Evolutionary conservation across 2,113 vertebrate genomes (phyloP).

Genomic region (Calypte anna): DNA sequence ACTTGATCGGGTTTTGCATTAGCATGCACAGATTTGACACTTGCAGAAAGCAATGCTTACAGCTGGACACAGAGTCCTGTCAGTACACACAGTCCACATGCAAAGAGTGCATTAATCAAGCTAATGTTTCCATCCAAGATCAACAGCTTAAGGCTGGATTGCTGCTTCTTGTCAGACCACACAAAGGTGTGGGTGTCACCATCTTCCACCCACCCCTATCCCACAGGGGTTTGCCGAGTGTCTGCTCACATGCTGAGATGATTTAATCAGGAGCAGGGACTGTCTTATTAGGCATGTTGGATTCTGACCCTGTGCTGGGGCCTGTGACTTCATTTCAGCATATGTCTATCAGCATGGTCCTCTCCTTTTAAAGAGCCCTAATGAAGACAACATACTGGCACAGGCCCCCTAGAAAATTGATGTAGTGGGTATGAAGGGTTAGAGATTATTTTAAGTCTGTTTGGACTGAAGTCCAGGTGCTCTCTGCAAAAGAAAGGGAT

Average conservation of each 20-base stretch:
- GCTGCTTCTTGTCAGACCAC: slow-evolving; percentile 13
- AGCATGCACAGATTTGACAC: not conserved
- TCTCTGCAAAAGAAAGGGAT: not conserved
- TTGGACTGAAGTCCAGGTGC: not conserved
- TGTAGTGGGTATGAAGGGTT: not conserved
- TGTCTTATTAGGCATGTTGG: not conserved
- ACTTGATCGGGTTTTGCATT: not conserved
- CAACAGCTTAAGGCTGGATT: slow-evolving; percentile 7
- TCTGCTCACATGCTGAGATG: not conserved
- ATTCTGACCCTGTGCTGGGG: not conserved
- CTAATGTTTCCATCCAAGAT: slow-evolving; percentile 3
- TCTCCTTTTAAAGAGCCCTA: not conserved
- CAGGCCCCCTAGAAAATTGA: not conserved
- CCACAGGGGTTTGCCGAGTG: not conserved
- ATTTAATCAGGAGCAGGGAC: not conserved
- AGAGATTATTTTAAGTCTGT: not conserved
- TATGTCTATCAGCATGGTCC: not conserved
- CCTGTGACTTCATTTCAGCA: not conserved
- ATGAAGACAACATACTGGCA: not conserved
- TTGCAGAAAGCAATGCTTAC: not conserved
- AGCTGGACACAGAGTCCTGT: not conserved
- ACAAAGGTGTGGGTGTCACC: slow-evolving; percentile 26
- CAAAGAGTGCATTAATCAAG: not conserved
- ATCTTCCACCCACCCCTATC: slow-evolving; percentile 6
- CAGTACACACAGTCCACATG: not conserved